A percentile compares a stretch with the other conserved stretches of the same genome.
Conservation (phyloP, 2,888 invertebrate genomes). For the Electrophaes corylata region DNA sequence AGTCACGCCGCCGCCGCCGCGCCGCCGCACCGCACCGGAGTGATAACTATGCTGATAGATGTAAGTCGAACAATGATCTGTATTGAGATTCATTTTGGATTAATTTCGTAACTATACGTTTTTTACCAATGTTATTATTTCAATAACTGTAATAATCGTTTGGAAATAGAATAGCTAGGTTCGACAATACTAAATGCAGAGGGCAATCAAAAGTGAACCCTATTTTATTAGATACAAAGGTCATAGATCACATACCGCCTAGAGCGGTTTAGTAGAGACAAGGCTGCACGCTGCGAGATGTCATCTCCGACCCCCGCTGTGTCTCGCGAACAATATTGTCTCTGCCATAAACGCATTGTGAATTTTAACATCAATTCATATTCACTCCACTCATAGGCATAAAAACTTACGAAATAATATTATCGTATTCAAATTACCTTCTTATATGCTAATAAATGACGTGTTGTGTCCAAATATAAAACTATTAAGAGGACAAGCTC, state of each 20-base stretch:
- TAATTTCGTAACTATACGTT: slow-evolving; percentile 76
- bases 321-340: slow-evolving; percentile 82
- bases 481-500: slow-evolving; percentile 43
- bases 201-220: slow-evolving; percentile 46
- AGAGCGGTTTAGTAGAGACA: slow-evolving; percentile 60
- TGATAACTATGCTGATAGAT: background rate
- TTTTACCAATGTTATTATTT: slow-evolving; percentile 77
- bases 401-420: slow-evolving; percentile 52
- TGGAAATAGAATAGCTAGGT: slow-evolving; percentile 63
- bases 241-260: slow-evolving; percentile 25
- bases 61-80: slow-evolving; percentile 74
- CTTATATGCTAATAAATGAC: slow-evolving; percentile 42
- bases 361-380: slow-evolving; percentile 80
- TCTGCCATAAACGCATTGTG: slow-evolving; percentile 75
- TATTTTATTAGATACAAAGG: slow-evolving; percentile 44
- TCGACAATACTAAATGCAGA: slow-evolving; percentile 44
- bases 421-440: slow-evolving; percentile 35
- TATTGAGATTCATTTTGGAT: slow-evolving; percentile 77
- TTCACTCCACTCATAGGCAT: slow-evolving; percentile 61
- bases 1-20: slow-evolving; percentile 14
- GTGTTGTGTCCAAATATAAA: slow-evolving; percentile 48
- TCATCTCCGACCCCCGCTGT: slow-evolving; percentile 79
- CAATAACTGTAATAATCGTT: slow-evolving; percentile 63
- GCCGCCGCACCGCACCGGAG: background rate
- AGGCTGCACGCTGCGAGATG: slow-evolving; percentile 81